Base-by-base conservation (phyloP, 2,888 invertebrate genomes). In the Hyles lineata region DNA sequence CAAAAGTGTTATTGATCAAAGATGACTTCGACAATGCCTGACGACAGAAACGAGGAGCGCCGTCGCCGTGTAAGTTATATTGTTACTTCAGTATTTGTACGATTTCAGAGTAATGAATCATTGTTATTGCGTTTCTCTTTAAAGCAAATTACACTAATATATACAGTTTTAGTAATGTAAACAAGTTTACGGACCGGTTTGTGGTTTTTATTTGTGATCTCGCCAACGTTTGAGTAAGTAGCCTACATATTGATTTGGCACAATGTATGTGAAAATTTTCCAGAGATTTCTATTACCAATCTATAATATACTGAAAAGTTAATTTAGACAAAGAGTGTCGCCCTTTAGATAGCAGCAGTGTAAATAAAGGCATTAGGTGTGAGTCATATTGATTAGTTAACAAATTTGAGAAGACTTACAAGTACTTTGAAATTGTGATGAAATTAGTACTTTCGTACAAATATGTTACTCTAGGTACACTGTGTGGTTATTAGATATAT, bases 1-100 rank as follows among this genome's bases (percentile, higher is more conserved):
- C 8, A 61, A 11, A 70, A 60, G n/a, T n/a, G 23, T 70, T 52
- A 21, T 72, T 55, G 60, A 73, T 58, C 63, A 70, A 84, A 74
- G 70, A 92, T 93, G 93, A 89, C 93, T 72, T 90, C 93, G 52
- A 88, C 93, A 23, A 77, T 90, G 78, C 90, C 94, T 52, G 87
- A 86, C 60, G 95, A 92, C 77, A 90, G 89, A 77, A 95, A 91
- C 72, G 93, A 94, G 70, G 95, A 95, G 80, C 90, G 95, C 60
- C 92, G 95, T 72, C 93, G 95, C 72, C 89, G 94, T 87, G 95
- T 95, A 83, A 86, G 91, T 81, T 69, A 52, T 43, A 32, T 43
- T 11, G 71, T 70, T 73, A 72, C 52, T 69, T 43, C 69, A 74
- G 17, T 70, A 69, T 67, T 63, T 21, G 50, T 61, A 6, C 43